Evolutionary conservation across 2,113 vertebrate species (phyloP), one percentile per base, ranked within the genome.

Genomic region (Sander vitreus): DNA sequence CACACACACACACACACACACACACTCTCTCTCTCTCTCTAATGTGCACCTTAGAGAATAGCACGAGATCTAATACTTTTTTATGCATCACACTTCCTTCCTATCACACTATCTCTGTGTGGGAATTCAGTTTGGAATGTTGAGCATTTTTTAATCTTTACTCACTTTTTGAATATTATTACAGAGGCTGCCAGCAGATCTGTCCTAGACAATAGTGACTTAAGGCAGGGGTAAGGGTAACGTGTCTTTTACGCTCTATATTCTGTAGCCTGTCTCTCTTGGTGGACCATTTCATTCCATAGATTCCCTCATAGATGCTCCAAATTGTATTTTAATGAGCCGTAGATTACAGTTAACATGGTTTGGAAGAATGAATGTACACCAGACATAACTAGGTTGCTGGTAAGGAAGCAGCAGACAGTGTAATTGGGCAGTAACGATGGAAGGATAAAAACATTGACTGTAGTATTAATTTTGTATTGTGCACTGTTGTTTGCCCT

Each of bases 381-480:
- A 23, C 5, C 1, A 36, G 39, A 75, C 39, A 25, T 9, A 57
- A 53, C 30, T 4, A 7, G 25, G 8, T 47, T 69, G 65, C 60
- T 12, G 15, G 16, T 19, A 3, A 15, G 48, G 59, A 55, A 77
- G 18, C 70, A 60, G 71, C 57, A 64, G 54, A n/a, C 10, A 2
- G n/a, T 63, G 55, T 78, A 66, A 79, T 39, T 63, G 55, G 64
- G 71, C 64, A 62, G 77, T 23, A 3, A 15, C 25, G 53, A 53
- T n/a, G 15, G 33, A 3, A 62, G 75, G 70, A 64, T 48, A 33
- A 80, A 91, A 85, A 86, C 84, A 85, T 14, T 76, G 87, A 71
- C 81, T 68, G 89, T 85, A 81, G 76, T 85, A 92, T 92, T 85
- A 77, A 90, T 92, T 80, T 93, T 90, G 89, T 81, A 88, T 92